Evolutionary conservation across 2,113 vertebrate species (phyloP).

Genomic region (Pleuronectes platessa): DNA sequence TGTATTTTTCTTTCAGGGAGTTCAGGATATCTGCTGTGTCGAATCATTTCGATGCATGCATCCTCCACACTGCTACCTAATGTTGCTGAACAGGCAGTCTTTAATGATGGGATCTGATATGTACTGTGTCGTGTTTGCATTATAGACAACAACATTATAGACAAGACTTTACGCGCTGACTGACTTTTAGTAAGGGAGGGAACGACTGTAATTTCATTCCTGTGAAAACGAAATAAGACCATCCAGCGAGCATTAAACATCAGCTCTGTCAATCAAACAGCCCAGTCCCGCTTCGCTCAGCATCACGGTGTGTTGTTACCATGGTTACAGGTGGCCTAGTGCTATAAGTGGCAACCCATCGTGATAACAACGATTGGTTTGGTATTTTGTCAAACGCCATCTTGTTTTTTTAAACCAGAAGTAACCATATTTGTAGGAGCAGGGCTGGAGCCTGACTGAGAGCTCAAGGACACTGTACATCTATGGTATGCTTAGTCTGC

Average conservation of each 20-base stretch:
- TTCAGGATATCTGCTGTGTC: neutral
- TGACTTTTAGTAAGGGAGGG: neutral
- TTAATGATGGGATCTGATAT: neutral
- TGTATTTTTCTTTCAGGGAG: neutral
- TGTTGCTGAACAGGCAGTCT: slow-evolving; percentile 2
- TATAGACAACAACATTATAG: neutral
- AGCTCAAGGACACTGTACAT: no score
- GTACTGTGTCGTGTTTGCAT: neutral
- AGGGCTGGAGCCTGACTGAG: neutral
- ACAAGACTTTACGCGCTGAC: neutral
- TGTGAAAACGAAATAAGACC: slow-evolving; percentile 12
- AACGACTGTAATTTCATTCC: neutral
- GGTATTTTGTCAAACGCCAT: no score
- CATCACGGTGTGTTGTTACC: slow-evolving; percentile 57
- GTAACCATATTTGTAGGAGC: neutral
- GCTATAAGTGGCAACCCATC: neutral
- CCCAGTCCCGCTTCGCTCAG: neutral
- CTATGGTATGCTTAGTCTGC: no score
- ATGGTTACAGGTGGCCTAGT: slow-evolving; percentile 50
- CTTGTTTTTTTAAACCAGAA: neutral
- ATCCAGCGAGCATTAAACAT: no score
- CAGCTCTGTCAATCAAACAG: no score
- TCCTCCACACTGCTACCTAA: neutral
- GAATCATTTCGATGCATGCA: neutral
- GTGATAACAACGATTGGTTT: neutral